phyloP scores from a whole-genome alignment of 2,888 invertebrate species.

The Odontomyia ornata region DNA sequence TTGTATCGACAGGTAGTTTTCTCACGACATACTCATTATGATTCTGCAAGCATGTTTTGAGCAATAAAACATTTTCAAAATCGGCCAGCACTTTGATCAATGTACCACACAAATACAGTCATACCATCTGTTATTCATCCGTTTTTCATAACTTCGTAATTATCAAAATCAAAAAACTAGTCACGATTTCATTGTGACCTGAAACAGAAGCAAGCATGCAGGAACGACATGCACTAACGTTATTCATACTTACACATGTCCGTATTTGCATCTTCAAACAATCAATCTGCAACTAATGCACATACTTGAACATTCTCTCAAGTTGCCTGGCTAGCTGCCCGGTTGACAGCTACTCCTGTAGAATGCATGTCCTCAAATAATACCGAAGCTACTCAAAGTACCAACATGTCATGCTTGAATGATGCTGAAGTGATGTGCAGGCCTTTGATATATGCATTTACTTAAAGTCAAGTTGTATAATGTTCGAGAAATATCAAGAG shows the following conservation, averaged over 20 bases:
- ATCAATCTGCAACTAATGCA: conserved; percentile 15
- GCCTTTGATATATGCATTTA: conserved; percentile 47
- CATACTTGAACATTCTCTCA: background rate
- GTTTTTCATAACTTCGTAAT: too few relatives aligned
- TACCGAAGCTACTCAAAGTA: background rate
- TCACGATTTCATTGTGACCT: background rate
- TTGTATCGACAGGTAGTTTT: too few relatives aligned
- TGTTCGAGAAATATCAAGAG: conserved; percentile 45
- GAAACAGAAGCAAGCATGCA: background rate
- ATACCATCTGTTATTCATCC: too few relatives aligned
- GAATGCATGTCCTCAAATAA: background rate
- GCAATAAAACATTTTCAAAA: too few relatives aligned
- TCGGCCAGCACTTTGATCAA: too few relatives aligned
- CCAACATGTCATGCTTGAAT: background rate
- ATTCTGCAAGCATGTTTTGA: too few relatives aligned
- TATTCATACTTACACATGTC: background rate
- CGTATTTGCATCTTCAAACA: conserved; percentile 18
- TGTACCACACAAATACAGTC: too few relatives aligned
- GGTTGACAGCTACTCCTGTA: too few relatives aligned
- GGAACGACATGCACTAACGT: background rate
- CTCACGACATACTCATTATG: too few relatives aligned
- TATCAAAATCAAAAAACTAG: too few relatives aligned
- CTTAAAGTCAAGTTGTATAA: conserved; percentile 47
- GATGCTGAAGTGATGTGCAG: conserved; percentile 45
- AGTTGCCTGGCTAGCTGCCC: background rate